Conservation (phyloP, 2,888 invertebrate species). For the Oscheius sp. region DNA sequence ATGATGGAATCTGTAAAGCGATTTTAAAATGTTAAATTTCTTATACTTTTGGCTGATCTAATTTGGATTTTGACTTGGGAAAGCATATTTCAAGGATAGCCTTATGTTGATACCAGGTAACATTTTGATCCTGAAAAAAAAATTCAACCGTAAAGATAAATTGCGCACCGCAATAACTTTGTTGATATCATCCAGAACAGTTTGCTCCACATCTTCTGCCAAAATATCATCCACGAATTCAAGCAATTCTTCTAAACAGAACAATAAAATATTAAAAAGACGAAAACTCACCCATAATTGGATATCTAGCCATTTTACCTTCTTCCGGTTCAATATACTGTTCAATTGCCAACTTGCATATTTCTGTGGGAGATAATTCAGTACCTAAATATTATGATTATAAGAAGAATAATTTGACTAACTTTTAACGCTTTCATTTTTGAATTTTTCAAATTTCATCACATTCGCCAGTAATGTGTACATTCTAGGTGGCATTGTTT, state of each 20-base stretch:
- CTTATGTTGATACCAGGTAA: constrained; percentile 4
- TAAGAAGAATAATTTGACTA: not conserved
- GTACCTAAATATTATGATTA: not conserved
- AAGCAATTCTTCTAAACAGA: not conserved
- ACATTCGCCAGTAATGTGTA: not conserved
- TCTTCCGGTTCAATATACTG: not conserved
- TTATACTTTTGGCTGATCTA: not conserved
- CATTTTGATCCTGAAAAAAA: not conserved
- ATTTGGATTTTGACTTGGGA: not conserved
- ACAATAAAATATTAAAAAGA: not conserved
- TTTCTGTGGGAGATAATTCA: not conserved
- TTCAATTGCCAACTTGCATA: not conserved
- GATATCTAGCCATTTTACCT: not conserved
- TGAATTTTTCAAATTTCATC: not conserved
- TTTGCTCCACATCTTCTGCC: not conserved
- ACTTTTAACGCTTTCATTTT: not conserved
- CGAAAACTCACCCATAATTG: not conserved
- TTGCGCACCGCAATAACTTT: not conserved
- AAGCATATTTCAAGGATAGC: constrained; percentile 1
- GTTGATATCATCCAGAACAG: not conserved
- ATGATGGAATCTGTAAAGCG: not conserved
- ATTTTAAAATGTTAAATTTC: not conserved
- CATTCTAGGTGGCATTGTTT: not conserved
- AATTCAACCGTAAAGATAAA: not conserved
- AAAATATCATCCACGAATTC: not conserved